Conservation (phyloP, 1,140 invertebrate species). For the Zaprionus gabonicus region DNA sequence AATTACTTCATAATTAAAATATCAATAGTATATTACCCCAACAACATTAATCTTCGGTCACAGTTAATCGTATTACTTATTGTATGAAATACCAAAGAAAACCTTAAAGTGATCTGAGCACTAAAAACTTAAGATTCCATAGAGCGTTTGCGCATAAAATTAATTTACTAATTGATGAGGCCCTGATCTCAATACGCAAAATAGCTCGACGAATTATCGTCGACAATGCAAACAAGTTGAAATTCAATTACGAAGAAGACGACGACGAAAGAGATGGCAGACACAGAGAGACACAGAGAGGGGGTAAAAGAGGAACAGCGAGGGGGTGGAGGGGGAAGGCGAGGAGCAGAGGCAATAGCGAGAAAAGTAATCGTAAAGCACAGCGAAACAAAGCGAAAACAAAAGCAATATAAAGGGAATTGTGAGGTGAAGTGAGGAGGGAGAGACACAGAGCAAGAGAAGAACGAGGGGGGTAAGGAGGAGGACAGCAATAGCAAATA, state of each 20-base stretch:
- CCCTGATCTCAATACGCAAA: slow-evolving; percentile 84
- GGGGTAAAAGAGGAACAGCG: slow-evolving; percentile 4
- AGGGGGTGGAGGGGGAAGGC: neutral
- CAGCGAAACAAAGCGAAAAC: slow-evolving; percentile 70
- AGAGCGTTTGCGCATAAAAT: slow-evolving; percentile 78
- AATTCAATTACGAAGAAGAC: slow-evolving; percentile 79
- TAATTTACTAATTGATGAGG: slow-evolving; percentile 84
- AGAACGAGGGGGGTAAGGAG: neutral
- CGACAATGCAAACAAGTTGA: slow-evolving; percentile 83
- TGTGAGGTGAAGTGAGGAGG: slow-evolving; percentile 18
- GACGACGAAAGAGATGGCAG: slow-evolving; percentile 37
- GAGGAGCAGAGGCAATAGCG: slow-evolving; percentile 32
- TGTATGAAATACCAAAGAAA: slow-evolving; percentile 7
- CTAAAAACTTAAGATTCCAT: slow-evolving; percentile 64
- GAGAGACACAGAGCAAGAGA: neutral
- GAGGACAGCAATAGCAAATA: slow-evolving; percentile 71
- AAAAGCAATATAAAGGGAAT: slow-evolving; percentile 65
- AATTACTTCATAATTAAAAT: neutral
- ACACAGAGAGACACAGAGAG: slow-evolving; percentile 20
- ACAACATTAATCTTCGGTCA: neutral
- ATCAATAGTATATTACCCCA: neutral
- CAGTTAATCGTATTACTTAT: neutral
- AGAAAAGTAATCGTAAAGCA: slow-evolving; percentile 75
- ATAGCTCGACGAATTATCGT: slow-evolving; percentile 83
- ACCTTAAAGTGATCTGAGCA: slow-evolving; percentile 20